Conservation (phyloP, 2,888 invertebrate species). For the Acronicta psi region DNA sequence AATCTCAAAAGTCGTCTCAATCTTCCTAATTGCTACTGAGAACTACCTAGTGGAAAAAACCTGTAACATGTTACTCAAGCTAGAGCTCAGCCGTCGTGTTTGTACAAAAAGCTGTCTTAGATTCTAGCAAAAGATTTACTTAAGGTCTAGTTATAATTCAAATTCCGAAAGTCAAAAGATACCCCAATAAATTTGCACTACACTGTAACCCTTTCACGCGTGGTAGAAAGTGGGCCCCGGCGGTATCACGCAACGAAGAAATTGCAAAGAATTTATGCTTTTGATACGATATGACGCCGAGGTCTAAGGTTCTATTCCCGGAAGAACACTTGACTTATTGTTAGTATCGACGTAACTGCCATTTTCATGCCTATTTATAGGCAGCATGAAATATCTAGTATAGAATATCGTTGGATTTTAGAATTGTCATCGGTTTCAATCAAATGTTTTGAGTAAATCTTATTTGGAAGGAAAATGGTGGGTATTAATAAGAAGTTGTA, state of each 20-base stretch:
- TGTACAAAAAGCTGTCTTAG: neutral
- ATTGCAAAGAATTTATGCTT: slow-evolving; percentile 88
- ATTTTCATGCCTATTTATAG: slow-evolving; percentile 42
- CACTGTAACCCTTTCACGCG: slow-evolving; percentile 84
- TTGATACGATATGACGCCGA: slow-evolving; percentile 78
- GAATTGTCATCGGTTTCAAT: neutral
- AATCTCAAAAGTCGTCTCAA: no score
- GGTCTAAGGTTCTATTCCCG: slow-evolving; percentile 75
- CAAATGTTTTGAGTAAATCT: slow-evolving; percentile 5
- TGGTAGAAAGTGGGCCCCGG: slow-evolving; percentile 87
- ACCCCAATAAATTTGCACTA: slow-evolving; percentile 55
- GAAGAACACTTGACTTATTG: slow-evolving; percentile 64
- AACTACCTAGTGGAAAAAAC: no score
- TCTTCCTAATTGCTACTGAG: no score
- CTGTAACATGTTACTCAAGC: no score
- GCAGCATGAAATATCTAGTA: slow-evolving; percentile 18
- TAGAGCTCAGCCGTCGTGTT: no score
- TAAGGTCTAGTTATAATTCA: neutral
- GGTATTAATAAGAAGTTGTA: no score
- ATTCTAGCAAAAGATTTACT: neutral
- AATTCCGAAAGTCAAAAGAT: neutral
- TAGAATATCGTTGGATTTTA: slow-evolving; percentile 16
- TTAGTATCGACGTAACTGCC: slow-evolving; percentile 48
- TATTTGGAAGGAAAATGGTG: no score
- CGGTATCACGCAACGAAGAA: slow-evolving; percentile 86